Evolutionary conservation across 1,140 invertebrate genomes (phyloP).

Genomic region (Diploscapter pachys): DNA sequence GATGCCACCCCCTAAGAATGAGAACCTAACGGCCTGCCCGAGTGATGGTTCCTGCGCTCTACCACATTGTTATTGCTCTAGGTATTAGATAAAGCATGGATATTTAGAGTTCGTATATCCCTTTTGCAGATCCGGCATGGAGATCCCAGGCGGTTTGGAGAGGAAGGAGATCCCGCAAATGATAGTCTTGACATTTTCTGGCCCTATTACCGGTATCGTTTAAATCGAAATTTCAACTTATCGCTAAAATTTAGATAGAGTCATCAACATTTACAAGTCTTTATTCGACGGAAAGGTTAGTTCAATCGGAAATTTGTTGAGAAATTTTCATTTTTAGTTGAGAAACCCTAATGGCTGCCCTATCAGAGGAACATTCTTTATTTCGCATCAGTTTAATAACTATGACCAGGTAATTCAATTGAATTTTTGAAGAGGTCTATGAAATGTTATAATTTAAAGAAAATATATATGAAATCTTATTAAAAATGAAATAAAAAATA

Average conservation of each 20-base stretch:
- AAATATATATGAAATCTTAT: too few species aligned
- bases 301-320: neutral
- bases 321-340: constrained; percentile 2
- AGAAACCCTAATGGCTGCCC: constrained; percentile 72
- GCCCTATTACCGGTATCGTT: constrained; percentile 34
- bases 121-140: constrained; percentile 27
- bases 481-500: too few species aligned
- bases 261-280: constrained; percentile 50
- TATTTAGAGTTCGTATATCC: too few species aligned
- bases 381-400: constrained; percentile 97
- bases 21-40: constrained; percentile 26
- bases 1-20: too few species aligned
- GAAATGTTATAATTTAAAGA: too few species aligned
- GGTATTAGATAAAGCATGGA: neutral
- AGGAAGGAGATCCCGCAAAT: constrained; percentile 47
- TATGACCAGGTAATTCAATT: constrained; percentile 69
- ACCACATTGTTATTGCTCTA: constrained; percentile 50
- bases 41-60: constrained; percentile 39
- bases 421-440: too few species aligned
- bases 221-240: too few species aligned
- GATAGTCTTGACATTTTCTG: constrained; percentile 48
- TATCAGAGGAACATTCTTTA: constrained; percentile 93
- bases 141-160: constrained; percentile 41
- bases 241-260: constrained; percentile 29
- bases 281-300: constrained; percentile 44